Percentiles rank a stretch among this genome's conserved stretches.
Evolutionary conservation across 2,888 invertebrate genomes (phyloP).

Genomic region (Spilarctia lutea): DNA sequence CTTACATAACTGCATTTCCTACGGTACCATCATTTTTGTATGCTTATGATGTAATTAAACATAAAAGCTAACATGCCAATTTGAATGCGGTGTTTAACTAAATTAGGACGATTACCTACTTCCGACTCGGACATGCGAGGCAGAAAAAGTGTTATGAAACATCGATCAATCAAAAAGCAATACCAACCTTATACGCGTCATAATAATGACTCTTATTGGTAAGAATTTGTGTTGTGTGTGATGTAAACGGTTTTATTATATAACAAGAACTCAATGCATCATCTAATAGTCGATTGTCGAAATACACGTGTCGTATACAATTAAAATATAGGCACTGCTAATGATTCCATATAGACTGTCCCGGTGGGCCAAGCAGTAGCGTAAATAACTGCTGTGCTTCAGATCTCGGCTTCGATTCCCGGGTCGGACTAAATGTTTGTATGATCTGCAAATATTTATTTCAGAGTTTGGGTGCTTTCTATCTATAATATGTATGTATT

Average conservation of each 20-base stretch:
- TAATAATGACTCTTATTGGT: background rate
- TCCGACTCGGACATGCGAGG: constrained; percentile 46
- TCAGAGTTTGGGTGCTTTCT: too few relatives aligned
- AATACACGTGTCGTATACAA: background rate
- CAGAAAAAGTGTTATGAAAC: background rate
- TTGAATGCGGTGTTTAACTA: constrained; percentile 38
- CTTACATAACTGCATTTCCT: constrained; percentile 78
- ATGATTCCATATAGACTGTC: too few relatives aligned
- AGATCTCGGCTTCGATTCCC: too few relatives aligned
- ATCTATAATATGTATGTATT: too few relatives aligned
- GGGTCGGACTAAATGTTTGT: too few relatives aligned
- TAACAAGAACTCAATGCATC: background rate
- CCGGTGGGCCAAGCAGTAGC: too few relatives aligned
- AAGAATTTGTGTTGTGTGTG: background rate
- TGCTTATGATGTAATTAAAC: constrained; percentile 48
- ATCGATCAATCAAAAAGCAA: background rate
- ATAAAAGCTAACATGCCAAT: constrained; percentile 40
- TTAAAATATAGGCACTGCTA: background rate
- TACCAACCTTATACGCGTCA: background rate
- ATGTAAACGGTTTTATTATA: background rate
- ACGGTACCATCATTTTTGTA: constrained; percentile 52
- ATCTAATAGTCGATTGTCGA: background rate
- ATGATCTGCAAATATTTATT: too few relatives aligned
- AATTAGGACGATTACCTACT: constrained; percentile 57
- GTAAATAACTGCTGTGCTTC: too few relatives aligned